Evolutionary conservation across 2,113 vertebrate genomes (phyloP), one percentile per base, ranked within the genome.

Genomic region (Passer montanus): DNA sequence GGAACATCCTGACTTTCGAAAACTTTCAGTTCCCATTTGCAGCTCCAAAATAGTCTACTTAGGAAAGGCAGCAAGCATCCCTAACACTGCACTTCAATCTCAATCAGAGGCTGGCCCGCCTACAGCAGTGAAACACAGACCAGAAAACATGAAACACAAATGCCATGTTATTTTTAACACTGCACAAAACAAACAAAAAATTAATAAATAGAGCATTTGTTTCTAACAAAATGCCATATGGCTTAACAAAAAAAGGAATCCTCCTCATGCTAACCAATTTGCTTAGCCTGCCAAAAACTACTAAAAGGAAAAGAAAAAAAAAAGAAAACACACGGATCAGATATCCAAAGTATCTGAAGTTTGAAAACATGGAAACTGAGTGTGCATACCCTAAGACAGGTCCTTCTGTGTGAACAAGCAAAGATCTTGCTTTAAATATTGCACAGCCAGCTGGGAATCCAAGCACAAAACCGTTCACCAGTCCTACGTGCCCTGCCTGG

Each of bases 11-110:
- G 81, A 66, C 81, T 91, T 21, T 67, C 74, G 89, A 95, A 89
- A 95, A 93, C 37, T 89, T 93, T 83, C 87, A 93, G 89, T 53
- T 94, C 49, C 44, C 62, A 87, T 93, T 62, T 81, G 53, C 86
- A 93, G 93, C 66, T 94, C 87, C 58, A 87, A 95, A 96, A 94
- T 84, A 94, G 75, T 53, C 67, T 80, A 15, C 70, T 93, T 73
- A 62, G 31, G 76, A 77, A 84, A 92, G 85, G 55, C 31, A 76
- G 73, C 30, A 91, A 92, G 72, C 79, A 76, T 82, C 66, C 19
- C 2, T 75, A 93, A 91, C 37, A 11, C 27, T 72, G 49, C 63
- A 52, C 62, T 95, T 83, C 78, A 58, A 5, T 68, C 41, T 83
- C 78, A 58, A 5, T 68, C 41, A 76, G 74, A 89, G 60, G 44